A percentile compares a stretch with the other conserved stretches of the same genome.
Conservation (phyloP, 2,888 invertebrate species). For the Tanypteryx hageni region DNA sequence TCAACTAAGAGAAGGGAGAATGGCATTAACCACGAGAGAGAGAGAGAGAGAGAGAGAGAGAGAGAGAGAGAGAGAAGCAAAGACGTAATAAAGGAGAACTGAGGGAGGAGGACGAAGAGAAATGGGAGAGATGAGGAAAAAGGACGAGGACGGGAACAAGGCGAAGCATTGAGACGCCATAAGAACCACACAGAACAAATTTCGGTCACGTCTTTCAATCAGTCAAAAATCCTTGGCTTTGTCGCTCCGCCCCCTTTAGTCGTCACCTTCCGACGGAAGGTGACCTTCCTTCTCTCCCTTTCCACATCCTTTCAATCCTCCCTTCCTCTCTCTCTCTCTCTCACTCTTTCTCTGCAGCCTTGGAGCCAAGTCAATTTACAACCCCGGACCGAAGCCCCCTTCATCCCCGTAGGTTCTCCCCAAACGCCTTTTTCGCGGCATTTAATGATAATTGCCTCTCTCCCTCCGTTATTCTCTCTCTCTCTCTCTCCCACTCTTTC, state of each 20-base stretch:
- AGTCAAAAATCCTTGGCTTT: conserved; percentile 49
- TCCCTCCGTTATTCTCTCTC: not conserved
- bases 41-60: no score
- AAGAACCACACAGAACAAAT: conserved; percentile 37
- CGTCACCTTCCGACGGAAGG: not conserved
- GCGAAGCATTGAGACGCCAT: not conserved
- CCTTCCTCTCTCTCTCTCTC: not conserved
- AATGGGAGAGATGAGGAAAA: not conserved
- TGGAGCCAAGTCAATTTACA: conserved; percentile 48
- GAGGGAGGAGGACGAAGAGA: not conserved
- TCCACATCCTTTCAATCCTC: not conserved
- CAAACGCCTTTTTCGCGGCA: conserved; percentile 9
- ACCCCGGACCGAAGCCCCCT: conserved; percentile 31
- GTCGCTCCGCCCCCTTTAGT: conserved; percentile 8
- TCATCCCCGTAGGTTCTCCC: conserved; percentile 23
- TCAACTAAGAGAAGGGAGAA: not conserved
- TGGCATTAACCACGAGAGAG: not conserved
- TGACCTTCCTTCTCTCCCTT: no score
- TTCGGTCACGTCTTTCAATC: conserved; percentile 49
- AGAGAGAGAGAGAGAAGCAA: no score
- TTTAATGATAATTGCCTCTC: conserved; percentile 45
- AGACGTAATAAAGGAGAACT: no score
- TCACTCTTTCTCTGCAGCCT: not conserved
- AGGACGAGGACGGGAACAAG: not conserved
- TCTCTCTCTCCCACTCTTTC: not conserved